Evolutionary conservation across 2,888 invertebrate genomes (phyloP).

Genomic region (Athrips mouffetella): DNA sequence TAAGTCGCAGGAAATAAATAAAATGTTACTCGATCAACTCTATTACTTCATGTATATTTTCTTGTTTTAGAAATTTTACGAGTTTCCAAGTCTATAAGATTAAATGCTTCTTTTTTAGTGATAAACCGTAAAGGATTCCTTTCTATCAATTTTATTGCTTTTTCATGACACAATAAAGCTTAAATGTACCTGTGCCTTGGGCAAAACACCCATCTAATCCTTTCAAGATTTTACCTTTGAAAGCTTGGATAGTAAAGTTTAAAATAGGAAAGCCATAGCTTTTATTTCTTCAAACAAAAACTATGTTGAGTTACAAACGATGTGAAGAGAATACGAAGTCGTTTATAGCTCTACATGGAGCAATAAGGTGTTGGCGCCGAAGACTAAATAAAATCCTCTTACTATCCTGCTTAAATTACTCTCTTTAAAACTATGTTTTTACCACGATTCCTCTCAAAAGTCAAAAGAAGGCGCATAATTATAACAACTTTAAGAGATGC

Average conservation of each 20-base stretch:
- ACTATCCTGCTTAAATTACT: background rate
- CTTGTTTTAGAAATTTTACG: constrained; percentile 1
- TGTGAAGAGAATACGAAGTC: constrained; percentile 17
- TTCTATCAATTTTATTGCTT: constrained; percentile 37
- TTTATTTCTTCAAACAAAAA: background rate
- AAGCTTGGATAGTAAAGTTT: constrained; percentile 25
- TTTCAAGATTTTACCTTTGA: constrained; percentile 11
- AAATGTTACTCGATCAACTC: background rate
- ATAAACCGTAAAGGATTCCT: constrained; percentile 20
- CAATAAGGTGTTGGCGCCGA: constrained; percentile 27
- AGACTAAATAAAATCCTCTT: constrained; percentile 16
- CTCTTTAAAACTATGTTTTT: background rate
- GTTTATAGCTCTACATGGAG: constrained; percentile 24
- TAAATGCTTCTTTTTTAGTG: background rate
- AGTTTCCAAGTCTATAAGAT: background rate
- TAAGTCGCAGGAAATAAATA: background rate
- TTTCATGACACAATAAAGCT: constrained; percentile 42
- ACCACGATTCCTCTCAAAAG: background rate
- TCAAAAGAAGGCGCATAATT: constrained; percentile 4
- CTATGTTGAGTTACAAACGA: background rate
- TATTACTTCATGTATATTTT: background rate
- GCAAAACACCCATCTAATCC: background rate
- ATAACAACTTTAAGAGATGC: background rate
- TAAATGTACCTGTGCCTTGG: constrained; percentile 26
- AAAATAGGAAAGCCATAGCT: constrained; percentile 1